A percentile compares a stretch with the other conserved stretches of the same genome.
phyloP scores from a whole-genome alignment of 2,888 invertebrate species.

The Anorthoa munda region DNA sequence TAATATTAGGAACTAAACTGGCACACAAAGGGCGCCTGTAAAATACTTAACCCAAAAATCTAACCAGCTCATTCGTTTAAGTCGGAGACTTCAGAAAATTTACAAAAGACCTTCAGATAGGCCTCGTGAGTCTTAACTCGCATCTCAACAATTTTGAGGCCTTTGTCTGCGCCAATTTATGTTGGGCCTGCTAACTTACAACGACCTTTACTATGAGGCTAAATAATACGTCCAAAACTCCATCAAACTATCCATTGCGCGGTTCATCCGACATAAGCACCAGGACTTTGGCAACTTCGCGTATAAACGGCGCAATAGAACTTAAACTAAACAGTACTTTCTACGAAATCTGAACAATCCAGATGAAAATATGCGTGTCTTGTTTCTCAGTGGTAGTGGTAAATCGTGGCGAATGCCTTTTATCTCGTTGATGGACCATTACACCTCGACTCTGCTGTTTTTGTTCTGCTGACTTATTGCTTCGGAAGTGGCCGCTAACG shows the following conservation, averaged over 20 bases:
- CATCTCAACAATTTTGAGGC: conserved; percentile 33
- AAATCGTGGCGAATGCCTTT: conserved; percentile 50
- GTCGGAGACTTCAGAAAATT: conserved; percentile 2
- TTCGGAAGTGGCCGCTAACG: conserved; percentile 16
- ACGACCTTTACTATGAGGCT: neutral
- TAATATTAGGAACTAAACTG: conserved; percentile 8
- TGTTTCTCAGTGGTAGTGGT: conserved; percentile 34
- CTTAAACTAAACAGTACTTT: neutral
- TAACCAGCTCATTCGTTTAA: conserved; percentile 27
- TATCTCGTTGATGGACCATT: conserved; percentile 62
- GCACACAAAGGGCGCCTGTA: conserved; percentile 19
- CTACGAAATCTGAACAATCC: neutral
- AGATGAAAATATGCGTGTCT: conserved; percentile 41
- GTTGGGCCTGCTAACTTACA: conserved; percentile 21
- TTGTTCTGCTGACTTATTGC: conserved; percentile 62
- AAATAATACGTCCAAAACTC: neutral
- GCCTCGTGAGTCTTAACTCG: conserved; percentile 25
- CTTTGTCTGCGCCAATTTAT: conserved; percentile 47
- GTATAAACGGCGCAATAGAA: conserved; percentile 6
- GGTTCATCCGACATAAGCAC: too few species aligned
- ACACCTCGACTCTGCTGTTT: conserved; percentile 49
- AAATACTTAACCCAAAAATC: conserved; percentile 13
- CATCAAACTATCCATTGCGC: conserved; percentile 10
- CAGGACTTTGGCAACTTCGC: neutral
- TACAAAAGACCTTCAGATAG: conserved; percentile 14